These are phyloP conservation scores for Cyanoramphus novaezelandiae DNA, from an alignment of 2,113 vertebrate species.

Conservation along the genomic window DNA sequence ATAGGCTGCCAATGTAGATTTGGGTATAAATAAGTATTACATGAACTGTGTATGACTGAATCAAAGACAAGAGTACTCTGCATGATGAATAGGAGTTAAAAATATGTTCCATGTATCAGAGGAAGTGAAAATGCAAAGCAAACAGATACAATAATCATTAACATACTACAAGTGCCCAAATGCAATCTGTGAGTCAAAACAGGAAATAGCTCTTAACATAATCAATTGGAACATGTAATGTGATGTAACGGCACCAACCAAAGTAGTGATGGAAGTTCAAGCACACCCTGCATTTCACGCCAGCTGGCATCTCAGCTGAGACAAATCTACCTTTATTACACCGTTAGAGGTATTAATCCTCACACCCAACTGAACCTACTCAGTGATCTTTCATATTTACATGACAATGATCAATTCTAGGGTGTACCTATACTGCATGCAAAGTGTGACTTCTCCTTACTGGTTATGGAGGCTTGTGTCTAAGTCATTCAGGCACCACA, in stretches of 20 bases:
- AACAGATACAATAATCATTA: neutral
- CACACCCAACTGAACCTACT: neutral
- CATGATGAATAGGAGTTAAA: slow-evolving; percentile 11
- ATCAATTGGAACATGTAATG: neutral
- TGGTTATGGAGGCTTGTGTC: neutral
- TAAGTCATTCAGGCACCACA: accelerated
- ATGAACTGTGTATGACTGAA: neutral
- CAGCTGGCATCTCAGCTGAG: neutral
- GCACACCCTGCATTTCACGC: neutral
- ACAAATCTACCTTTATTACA: neutral
- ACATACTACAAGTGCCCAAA: neutral
- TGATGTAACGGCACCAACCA: no score
- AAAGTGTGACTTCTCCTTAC: accelerated
- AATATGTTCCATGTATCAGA: slow-evolving; percentile 12
- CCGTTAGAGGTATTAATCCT: neutral
- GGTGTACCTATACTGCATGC: accelerated
- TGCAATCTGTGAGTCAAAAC: neutral
- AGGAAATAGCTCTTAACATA: neutral
- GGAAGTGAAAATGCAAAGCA: slow-evolving; percentile 35
- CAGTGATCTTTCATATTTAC: neutral
- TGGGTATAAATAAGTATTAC: neutral
- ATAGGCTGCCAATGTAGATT: neutral
- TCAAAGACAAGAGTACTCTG: neutral
- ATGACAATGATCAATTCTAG: accelerated
- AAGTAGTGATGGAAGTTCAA: neutral